A percentile compares a stretch with the other conserved stretches of the same genome.
Conservation (phyloP, 2,113 vertebrate species). For the Gallinago undulata region DNA sequence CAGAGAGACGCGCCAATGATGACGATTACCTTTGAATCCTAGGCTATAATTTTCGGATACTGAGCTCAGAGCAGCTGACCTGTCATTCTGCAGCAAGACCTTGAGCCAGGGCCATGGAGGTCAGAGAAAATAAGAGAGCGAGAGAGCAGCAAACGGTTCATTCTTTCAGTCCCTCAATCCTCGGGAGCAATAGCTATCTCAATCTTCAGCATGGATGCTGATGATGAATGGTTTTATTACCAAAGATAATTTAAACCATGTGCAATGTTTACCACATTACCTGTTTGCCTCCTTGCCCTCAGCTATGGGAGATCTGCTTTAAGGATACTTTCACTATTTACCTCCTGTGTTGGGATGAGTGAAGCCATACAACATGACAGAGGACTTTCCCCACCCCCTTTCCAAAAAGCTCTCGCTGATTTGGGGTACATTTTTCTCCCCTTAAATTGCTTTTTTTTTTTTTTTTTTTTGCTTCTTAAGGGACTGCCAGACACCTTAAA, state of each 20-base stretch:
- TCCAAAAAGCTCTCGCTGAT: not conserved
- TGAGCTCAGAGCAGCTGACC: not conserved
- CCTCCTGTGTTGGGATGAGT: not conserved
- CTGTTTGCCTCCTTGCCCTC: not conserved
- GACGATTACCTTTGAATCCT: not conserved
- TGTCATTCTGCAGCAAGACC: not conserved
- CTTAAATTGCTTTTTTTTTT: not conserved
- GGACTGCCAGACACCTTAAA: slow-evolving; percentile 48
- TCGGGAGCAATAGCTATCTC: not conserved
- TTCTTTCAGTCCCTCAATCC: slow-evolving; percentile 20
- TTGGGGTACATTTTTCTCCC: not conserved
- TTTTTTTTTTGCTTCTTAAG: not conserved
- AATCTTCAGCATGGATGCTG: not conserved
- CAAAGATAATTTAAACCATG: slow-evolving; percentile 28
- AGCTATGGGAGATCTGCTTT: not conserved
- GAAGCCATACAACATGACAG: not conserved
- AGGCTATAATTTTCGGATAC: not conserved
- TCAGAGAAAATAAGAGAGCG: not conserved
- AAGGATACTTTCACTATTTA: not conserved
- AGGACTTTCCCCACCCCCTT: not conserved
- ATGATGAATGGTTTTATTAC: slow-evolving; percentile 39
- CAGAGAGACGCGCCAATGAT: not conserved
- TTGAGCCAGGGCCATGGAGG: not conserved
- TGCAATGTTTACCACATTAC: not conserved
- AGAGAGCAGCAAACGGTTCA: not conserved